Conservation (phyloP, 2,797 vertebrate genomes). For the Coregonus sp. region DNA sequence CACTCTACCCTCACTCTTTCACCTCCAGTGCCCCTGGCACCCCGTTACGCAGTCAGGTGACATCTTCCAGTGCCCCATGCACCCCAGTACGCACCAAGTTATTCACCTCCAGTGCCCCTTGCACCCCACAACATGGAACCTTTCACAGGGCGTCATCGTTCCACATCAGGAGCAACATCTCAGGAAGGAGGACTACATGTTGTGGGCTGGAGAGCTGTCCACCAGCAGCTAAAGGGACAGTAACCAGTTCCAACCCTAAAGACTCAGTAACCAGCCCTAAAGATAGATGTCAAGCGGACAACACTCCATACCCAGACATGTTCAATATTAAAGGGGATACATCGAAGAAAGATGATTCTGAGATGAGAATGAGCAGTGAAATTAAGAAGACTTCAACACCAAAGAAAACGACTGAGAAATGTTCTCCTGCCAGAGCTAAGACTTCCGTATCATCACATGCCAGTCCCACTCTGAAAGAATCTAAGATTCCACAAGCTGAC, state of each 20-base stretch:
- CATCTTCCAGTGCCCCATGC: not conserved
- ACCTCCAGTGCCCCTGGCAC: constrained; percentile 8
- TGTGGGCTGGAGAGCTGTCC: not conserved
- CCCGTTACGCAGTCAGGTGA: not conserved
- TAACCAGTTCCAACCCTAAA: not conserved
- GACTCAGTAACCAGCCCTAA: not conserved
- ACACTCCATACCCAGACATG: not conserved
- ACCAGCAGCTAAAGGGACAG: not conserved
- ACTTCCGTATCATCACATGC: not conserved
- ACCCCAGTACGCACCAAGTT: not conserved
- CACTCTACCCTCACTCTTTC: constrained; percentile 1
- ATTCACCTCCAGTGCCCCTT: not conserved
- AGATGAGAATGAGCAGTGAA: not conserved
- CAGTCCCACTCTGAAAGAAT: not conserved
- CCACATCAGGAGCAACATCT: not conserved
- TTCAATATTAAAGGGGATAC: not conserved
- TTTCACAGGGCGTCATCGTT: too few species aligned
- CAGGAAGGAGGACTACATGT: not conserved
- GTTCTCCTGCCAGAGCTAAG: not conserved
- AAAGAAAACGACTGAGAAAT: not conserved
- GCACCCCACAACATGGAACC: not conserved
- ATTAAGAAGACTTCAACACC: not conserved
- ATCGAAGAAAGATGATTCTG: not conserved
- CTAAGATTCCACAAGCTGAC: not conserved
- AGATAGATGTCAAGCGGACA: too few species aligned